Base-by-base conservation (phyloP, 2,888 invertebrate species). In the Mechanitis messenoides region DNA sequence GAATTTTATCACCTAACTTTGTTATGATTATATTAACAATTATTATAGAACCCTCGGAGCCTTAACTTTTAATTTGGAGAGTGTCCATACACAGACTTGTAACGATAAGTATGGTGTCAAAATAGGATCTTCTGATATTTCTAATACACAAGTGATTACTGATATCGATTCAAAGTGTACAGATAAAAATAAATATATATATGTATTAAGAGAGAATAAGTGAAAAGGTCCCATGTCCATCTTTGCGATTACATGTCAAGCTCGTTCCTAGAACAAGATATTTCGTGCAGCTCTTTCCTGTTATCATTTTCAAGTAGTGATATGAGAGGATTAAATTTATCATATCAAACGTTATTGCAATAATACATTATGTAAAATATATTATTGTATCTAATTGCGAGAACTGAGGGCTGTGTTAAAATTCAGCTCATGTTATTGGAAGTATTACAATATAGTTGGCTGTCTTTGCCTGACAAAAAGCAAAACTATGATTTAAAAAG, bases 371-470 rank as follows among this genome's bases (percentile, higher is more conserved):
- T 47, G 47, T 11, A 47, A 47, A 47, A 47, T 6, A 2, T 6
- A 5, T 35, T 35, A 35, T 35, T 35, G 35, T 35, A 35, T 2
- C 35, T 35, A 35, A 35, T 35, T 35, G 35, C 35, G 4, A 35
- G 35, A 5, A 35, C 2, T 3, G 35, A 3, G 35, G 35, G 2
- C 6, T 35, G 53, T 46, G 55, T 58, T 62, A 53, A 59, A 47
- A 59, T 59, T 50, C 56, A 46, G 9, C 33, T 31, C 56, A 46
- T 31, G 53, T 45, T 35, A 60, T 60, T 63, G 63, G 56, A 12
- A 54, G 47, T 47, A 47, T n/a, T 28, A 7, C 28, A 11, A 47
- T 47, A n/a, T 47, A 47, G 20, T 20, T 20, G 20, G 0, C 20
- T 20, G 20, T 20, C 20, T 20, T 20, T 20, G 20, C 20, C 20